Evolutionary conservation across 1,140 invertebrate species (phyloP), one percentile per base, ranked within the genome.

Genomic region (Papilio machaon): DNA sequence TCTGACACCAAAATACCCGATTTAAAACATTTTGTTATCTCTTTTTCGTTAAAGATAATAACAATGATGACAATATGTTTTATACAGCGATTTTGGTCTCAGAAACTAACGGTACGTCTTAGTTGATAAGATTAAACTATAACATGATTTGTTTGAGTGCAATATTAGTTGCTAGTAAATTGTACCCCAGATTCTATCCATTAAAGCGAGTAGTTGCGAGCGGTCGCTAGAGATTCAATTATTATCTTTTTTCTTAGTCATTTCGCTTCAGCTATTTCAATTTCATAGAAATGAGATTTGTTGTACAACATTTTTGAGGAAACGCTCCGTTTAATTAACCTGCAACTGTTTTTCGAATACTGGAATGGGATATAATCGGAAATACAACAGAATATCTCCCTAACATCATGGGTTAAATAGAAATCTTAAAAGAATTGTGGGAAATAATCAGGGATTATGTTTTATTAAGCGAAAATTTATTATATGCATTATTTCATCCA

Each of bases 281-380:
- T 78, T 78, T 78, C 15, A 78, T 79, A 81, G 77, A 81, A 83
- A 83, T 81, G 76, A 15, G n/a, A 79, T 79, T 79, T 64, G 7
- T 58, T 6, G 76, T 38, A 2, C 35, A 19, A 60, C 13, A 43
- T 46, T 86, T 85, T 82, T 73, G 84, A 82, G 82, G 58, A 60
- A 82, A 82, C 84, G 84, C 85, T 90, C 81, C 73, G 87, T 82
- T 85, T 87, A 90, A 87, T 88, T 85, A 89, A 88, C 80, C 80
- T 77, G 80, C 81, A 83, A 84, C 83, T 80, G 85, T 82, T 88
- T 88, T 85, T 88, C 86, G 87, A 86, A 81, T 91, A 91, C 90
- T 90, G 84, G 86, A 91, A 90, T 90, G 87, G 89, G 90, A 90
- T 90, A 91, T 89, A 30, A 30, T 30, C 23, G 23, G 23, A 30